Percentiles rank a stretch among this genome's conserved stretches.
phyloP scores from a whole-genome alignment of 2,797 vertebrate genomes.

The Leptatherina wallacei region DNA sequence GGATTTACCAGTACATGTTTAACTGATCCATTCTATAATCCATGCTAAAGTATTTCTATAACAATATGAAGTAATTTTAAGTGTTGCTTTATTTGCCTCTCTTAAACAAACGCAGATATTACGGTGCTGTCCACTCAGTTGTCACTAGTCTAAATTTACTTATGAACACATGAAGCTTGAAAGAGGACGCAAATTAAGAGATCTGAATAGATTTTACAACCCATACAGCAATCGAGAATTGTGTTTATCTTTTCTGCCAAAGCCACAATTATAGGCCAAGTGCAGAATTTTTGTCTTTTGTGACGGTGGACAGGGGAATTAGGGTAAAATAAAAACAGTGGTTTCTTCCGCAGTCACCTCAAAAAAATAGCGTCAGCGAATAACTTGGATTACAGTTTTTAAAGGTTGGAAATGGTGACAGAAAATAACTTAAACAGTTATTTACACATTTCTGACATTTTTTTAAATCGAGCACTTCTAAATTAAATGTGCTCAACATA shows the following conservation, averaged over 20 bases:
- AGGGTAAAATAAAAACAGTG: conserved; percentile 69
- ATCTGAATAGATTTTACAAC: conserved; percentile 65
- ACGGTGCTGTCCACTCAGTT: conserved; percentile 9
- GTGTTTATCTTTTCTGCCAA: conserved; percentile 59
- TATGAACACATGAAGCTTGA: conserved; percentile 28
- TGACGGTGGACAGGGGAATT: conserved; percentile 59
- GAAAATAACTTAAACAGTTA: background rate
- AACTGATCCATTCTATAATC: background rate
- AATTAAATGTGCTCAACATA: background rate
- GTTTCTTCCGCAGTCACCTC: conserved; percentile 37
- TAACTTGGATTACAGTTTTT: conserved; percentile 37
- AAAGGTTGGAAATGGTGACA: conserved; percentile 5
- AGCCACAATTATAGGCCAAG: conserved; percentile 64
- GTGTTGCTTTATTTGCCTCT: background rate
- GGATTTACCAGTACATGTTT: background rate
- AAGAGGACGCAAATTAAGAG: conserved; percentile 51
- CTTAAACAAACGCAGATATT: background rate
- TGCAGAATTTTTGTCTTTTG: conserved; percentile 50
- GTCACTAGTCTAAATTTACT: conserved; percentile 28
- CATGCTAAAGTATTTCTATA: background rate
- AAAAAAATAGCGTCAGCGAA: conserved; percentile 50
- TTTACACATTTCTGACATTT: background rate
- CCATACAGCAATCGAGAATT: conserved; percentile 43
- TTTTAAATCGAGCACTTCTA: no score
- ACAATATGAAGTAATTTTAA: conserved; percentile 4